Evolutionary conservation across 2,888 invertebrate species (phyloP).

Genomic region (Coremacera marginata): DNA sequence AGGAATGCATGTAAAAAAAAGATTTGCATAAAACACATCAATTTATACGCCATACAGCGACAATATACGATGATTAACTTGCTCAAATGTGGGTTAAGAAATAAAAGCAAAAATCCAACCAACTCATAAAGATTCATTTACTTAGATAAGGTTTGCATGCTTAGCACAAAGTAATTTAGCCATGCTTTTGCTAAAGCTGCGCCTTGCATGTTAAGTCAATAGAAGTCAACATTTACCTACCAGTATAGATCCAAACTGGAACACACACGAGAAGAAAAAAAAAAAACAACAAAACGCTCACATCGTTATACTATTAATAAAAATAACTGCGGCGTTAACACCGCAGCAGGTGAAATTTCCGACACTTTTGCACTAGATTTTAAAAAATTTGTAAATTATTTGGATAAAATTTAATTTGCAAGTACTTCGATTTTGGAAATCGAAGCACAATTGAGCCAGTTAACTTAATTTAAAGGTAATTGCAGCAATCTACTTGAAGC

Average conservation of each 20-base stretch:
- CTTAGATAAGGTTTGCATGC: neutral
- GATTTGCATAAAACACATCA: neutral
- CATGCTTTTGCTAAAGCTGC: neutral
- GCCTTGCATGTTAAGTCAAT: slow-evolving; percentile 3
- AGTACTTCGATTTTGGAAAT: neutral
- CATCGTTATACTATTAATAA: neutral
- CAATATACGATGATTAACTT: neutral
- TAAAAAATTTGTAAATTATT: neutral
- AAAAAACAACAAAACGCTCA: neutral
- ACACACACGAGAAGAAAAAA: neutral
- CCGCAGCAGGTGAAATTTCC: slow-evolving; percentile 17
- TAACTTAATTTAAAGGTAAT: neutral
- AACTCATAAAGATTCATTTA: slow-evolving; percentile 1
- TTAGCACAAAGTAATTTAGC: neutral
- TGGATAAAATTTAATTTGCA: slow-evolving; percentile 1
- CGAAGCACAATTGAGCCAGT: neutral
- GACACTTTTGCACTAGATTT: neutral
- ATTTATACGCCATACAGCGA: neutral
- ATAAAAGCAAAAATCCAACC: too few species aligned
- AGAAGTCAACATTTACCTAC: neutral
- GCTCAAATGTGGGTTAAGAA: slow-evolving; percentile 7
- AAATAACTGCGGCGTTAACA: neutral
- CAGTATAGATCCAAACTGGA: neutral
- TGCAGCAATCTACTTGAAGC: neutral
- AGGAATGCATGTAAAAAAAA: neutral